Evolutionary conservation across 2,888 invertebrate species (phyloP).

Genomic region (Hirtodrosophila confusa): DNA sequence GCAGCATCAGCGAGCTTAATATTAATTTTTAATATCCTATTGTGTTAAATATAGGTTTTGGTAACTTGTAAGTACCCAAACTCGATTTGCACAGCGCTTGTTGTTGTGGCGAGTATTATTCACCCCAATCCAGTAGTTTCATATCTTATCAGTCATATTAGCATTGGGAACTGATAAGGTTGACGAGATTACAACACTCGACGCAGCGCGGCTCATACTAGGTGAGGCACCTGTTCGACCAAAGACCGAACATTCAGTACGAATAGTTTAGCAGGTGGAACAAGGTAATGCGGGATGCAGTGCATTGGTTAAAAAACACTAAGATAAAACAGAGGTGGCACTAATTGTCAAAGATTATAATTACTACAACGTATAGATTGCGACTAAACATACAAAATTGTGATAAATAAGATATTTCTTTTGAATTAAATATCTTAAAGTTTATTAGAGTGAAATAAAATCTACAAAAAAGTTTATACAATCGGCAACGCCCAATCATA

Average conservation of each 20-base stretch:
- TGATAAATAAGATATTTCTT: not conserved
- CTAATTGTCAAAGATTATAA: slow-evolving; percentile 8
- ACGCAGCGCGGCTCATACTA: slow-evolving; percentile 19
- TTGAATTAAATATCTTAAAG: not conserved
- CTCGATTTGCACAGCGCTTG: slow-evolving; percentile 38
- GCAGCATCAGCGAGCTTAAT: not conserved
- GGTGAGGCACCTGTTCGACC: slow-evolving; percentile 56
- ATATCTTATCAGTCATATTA: slow-evolving; percentile 63
- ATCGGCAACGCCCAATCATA: slow-evolving; percentile 16
- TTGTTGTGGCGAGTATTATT: slow-evolving; percentile 46
- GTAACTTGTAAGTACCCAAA: not conserved
- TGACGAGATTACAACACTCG: slow-evolving; percentile 53
- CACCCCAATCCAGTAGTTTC: slow-evolving; percentile 43
- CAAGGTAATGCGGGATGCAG: slow-evolving; percentile 64
- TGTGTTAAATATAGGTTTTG: not conserved
- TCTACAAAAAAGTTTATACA: slow-evolving; percentile 21
- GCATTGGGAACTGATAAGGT: slow-evolving; percentile 52
- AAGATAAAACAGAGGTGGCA: not conserved
- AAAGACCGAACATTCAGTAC: slow-evolving; percentile 59
- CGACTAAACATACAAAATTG: slow-evolving; percentile 1
- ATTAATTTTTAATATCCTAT: not conserved
- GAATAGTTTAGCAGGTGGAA: slow-evolving; percentile 74
- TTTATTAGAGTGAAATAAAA: not conserved
- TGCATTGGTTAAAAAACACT: slow-evolving; percentile 13
- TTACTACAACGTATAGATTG: not conserved